These are phyloP conservation scores for Drosophila neonasuta DNA, from an alignment of 2,888 invertebrate species.

Conservation along the genomic window DNA sequence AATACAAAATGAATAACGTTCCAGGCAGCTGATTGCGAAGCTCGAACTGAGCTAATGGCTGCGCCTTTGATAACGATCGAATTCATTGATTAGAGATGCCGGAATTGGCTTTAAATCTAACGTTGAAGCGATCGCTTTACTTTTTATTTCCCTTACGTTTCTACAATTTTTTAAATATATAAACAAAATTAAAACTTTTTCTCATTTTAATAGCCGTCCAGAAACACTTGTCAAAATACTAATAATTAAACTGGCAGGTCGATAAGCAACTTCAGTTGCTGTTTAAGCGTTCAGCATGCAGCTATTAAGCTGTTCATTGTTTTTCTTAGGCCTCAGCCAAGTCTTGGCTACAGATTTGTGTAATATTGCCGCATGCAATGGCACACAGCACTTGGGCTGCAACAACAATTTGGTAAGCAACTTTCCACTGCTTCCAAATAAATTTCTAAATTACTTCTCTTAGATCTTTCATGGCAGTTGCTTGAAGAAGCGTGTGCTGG, in stretches of 20 bases:
- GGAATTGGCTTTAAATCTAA: too few relatives aligned
- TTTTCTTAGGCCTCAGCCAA: slow-evolving; percentile 4
- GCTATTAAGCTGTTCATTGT: not conserved
- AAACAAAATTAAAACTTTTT: slow-evolving; percentile 5
- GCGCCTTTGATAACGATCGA: not conserved
- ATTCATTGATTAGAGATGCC: too few relatives aligned
- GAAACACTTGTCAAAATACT: not conserved
- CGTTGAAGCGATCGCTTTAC: too few relatives aligned
- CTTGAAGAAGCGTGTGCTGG: slow-evolving; percentile 19
- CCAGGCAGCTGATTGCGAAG: slow-evolving; percentile 4
- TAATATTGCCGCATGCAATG: slow-evolving; percentile 46
- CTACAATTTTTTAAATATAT: not conserved
- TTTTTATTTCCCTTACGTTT: too few relatives aligned
- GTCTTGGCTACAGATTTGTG: slow-evolving; percentile 53
- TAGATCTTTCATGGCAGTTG: slow-evolving; percentile 58
- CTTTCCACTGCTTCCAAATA: not conserved
- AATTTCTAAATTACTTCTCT: rapidly evolving
- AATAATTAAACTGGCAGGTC: not conserved
- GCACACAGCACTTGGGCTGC: slow-evolving; percentile 53
- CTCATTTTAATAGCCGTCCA: not conserved
- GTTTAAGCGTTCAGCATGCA: slow-evolving; percentile 39
- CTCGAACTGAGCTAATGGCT: not conserved
- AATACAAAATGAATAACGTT: slow-evolving; percentile 28
- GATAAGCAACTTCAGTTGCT: not conserved
- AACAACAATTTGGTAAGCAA: slow-evolving; percentile 56